These are phyloP conservation scores for Nesidiocoris tenuis DNA, from an alignment of 2,888 invertebrate species.

Conservation along the genomic window DNA sequence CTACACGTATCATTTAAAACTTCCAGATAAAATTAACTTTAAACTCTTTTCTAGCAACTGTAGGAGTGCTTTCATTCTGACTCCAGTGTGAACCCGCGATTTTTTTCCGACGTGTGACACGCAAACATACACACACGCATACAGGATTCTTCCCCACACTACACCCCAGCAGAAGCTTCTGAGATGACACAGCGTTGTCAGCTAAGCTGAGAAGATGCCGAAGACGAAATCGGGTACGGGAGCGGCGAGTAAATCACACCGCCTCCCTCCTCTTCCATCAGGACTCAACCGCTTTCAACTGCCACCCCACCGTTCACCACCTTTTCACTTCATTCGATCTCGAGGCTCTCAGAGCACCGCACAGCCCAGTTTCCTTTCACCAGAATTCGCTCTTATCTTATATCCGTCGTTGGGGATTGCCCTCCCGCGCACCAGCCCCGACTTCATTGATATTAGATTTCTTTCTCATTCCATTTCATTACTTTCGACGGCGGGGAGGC, in stretches of 20 bases:
- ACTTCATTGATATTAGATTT: constrained; percentile 32
- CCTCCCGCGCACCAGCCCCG: background rate
- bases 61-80: too few species aligned
- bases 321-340: too few species aligned
- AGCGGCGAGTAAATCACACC: background rate
- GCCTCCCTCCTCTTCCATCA: background rate
- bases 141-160: too few species aligned
- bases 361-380: constrained; percentile 34
- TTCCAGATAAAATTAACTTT: too few species aligned
- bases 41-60: too few species aligned
- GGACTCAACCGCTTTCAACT: too few species aligned
- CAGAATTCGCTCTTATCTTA: constrained; percentile 39
- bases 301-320: too few species aligned
- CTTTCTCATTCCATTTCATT: constrained; percentile 31
- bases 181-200: background rate
- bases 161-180: background rate
- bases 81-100: too few species aligned
- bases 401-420: constrained; percentile 21
- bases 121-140: too few species aligned
- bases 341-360: background rate
- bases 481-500: too few species aligned
- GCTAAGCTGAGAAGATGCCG: background rate
- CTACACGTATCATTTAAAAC: too few species aligned
- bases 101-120: too few species aligned
- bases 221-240: background rate